Percentiles rank a stretch among this genome's conserved stretches.
Evolutionary conservation across 1,140 invertebrate species (phyloP).

Genomic region (Saccostrea echinata): DNA sequence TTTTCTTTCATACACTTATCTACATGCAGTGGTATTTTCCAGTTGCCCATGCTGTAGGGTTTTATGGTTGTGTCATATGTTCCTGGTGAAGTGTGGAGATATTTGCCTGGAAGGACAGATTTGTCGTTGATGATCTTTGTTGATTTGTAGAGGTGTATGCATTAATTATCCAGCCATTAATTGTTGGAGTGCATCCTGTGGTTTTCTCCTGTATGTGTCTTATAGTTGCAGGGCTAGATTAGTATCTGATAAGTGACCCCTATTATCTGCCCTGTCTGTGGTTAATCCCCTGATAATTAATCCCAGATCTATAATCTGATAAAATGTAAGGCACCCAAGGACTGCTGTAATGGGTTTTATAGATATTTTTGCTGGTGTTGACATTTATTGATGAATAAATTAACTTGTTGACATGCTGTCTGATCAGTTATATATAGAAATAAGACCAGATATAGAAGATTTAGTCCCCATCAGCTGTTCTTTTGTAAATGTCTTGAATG

Average conservation of each 20-base stretch:
- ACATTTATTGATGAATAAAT: slow-evolving; percentile 36
- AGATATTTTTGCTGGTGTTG: neutral
- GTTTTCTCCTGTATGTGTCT: neutral
- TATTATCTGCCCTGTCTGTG: neutral
- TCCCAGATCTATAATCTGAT: slow-evolving; percentile 22
- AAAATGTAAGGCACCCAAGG: neutral
- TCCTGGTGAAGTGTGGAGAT: neutral
- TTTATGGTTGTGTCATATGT: neutral
- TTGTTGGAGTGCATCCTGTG: slow-evolving; percentile 9
- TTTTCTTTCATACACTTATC: too few species aligned
- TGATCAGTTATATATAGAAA: neutral
- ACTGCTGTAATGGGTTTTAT: neutral
- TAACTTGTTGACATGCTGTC: slow-evolving; percentile 17
- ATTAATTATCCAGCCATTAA: neutral
- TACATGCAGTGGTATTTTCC: neutral
- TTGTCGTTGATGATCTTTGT: slow-evolving; percentile 7
- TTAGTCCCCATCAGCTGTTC: neutral
- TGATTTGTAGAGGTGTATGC: slow-evolving; percentile 22
- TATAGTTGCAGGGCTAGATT: neutral
- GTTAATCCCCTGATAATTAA: slow-evolving; percentile 25
- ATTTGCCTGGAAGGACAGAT: slow-evolving; percentile 16
- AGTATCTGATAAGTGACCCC: neutral
- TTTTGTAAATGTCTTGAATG: neutral
- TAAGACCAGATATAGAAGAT: neutral
- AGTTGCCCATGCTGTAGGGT: neutral